Percentiles rank a stretch among this genome's conserved stretches.
Evolutionary conservation across 30 jellyfish, hydroid and myxozoan species (phyloP).

Genomic region (Turritopsis dohrnii): DNA sequence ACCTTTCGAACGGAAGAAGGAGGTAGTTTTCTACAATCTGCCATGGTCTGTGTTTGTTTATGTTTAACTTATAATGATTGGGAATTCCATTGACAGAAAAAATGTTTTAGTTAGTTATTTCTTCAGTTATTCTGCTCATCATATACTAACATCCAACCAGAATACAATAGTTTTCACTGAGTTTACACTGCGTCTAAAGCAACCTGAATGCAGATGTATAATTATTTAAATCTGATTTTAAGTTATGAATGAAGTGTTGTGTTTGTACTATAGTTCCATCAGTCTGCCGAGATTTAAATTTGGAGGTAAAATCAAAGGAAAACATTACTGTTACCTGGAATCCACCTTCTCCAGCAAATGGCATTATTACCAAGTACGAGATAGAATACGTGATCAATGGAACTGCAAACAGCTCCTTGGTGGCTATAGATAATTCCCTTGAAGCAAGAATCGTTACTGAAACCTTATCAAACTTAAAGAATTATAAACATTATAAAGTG

Average conservation of each 20-base stretch:
- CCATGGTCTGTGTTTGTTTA: background rate
- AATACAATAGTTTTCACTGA: too few relatives aligned
- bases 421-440: background rate
- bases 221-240: background rate
- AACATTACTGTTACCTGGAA: constrained; percentile 2
- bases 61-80: too few relatives aligned
- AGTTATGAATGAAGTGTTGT: background rate
- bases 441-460: background rate
- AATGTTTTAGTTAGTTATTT: too few relatives aligned
- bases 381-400: constrained; percentile 1
- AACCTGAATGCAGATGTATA: too few relatives aligned
- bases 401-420: background rate
- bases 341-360: constrained; percentile 14
- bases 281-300: background rate
- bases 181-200: too few relatives aligned
- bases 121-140: too few relatives aligned
- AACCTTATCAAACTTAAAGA: background rate
- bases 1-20: background rate
- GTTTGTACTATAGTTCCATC: constrained; percentile 17
- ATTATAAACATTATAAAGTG: background rate
- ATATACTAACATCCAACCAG: too few relatives aligned
- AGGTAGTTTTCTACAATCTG: background rate
- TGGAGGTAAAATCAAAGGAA: background rate
- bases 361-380: constrained; percentile 7
- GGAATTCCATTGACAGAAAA: too few relatives aligned